Evolutionary conservation across 2,113 vertebrate species (phyloP).

Genomic region (Hemiscyllium ocellatum): DNA sequence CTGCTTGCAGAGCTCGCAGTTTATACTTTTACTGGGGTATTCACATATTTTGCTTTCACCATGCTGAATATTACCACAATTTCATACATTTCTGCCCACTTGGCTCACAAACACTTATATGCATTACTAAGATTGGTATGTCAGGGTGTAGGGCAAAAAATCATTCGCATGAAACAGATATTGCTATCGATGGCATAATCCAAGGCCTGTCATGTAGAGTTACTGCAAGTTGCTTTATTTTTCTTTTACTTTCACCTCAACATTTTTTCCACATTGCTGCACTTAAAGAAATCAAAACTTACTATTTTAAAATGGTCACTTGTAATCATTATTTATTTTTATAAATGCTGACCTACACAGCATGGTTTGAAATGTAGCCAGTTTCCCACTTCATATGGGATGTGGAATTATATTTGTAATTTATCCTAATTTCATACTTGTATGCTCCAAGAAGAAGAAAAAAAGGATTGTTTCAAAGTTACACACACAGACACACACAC

Average conservation of each 20-base stretch:
- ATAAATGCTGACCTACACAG: neutral
- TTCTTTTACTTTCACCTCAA: neutral
- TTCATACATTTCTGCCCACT: neutral
- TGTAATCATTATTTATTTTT: slow-evolving; percentile 8
- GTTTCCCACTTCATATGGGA: neutral
- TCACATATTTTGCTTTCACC: neutral
- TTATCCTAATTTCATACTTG: neutral
- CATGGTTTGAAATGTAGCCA: neutral
- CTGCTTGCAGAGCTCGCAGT: neutral
- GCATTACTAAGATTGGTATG: neutral
- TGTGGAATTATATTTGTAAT: slow-evolving; percentile 1
- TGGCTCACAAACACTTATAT: neutral
- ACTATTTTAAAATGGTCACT: neutral
- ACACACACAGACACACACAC: neutral
- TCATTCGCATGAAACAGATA: neutral
- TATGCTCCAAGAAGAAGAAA: neutral
- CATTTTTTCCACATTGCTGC: slow-evolving; percentile 27
- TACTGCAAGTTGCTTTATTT: neutral
- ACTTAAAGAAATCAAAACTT: neutral
- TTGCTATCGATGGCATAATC: neutral
- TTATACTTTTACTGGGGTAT: neutral
- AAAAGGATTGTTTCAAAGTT: neutral
- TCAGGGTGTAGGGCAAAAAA: neutral
- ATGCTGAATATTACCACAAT: neutral
- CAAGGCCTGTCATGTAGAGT: neutral